Conservation (phyloP, 1,140 invertebrate species). For the Drosophila subpulchrella region DNA sequence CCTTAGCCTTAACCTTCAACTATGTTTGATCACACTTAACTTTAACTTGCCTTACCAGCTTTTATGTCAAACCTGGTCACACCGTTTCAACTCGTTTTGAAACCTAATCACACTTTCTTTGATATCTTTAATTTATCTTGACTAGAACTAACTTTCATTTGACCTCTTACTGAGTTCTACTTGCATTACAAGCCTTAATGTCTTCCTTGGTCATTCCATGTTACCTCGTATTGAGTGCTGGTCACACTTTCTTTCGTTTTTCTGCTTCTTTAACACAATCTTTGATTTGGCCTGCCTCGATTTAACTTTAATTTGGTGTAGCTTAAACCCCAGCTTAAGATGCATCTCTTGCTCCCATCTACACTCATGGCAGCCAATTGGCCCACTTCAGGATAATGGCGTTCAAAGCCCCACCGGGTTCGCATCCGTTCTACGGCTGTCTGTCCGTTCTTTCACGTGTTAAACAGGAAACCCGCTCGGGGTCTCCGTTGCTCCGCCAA, state of each 20-base stretch:
- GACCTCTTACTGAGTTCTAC: too few relatives aligned
- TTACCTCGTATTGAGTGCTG: neutral
- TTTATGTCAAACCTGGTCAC: neutral
- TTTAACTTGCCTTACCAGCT: neutral
- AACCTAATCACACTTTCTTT: too few relatives aligned
- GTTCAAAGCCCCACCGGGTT: slow-evolving; percentile 25
- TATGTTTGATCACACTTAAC: too few relatives aligned
- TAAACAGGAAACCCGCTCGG: slow-evolving; percentile 47
- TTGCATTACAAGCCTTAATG: neutral
- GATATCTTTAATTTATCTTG: too few relatives aligned
- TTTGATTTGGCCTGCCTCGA: neutral
- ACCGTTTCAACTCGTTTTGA: neutral
- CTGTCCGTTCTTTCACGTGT: slow-evolving; percentile 29
- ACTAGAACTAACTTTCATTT: too few relatives aligned
- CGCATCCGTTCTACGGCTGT: slow-evolving; percentile 13
- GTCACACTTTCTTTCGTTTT: neutral
- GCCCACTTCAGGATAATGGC: slow-evolving; percentile 40
- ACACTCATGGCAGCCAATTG: slow-evolving; percentile 28
- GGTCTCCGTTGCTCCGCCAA: slow-evolving; percentile 23
- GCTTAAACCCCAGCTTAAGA: slow-evolving; percentile 7
- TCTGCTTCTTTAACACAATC: neutral
- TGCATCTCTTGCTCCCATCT: slow-evolving; percentile 6
- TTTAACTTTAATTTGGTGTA: slow-evolving; percentile 16
- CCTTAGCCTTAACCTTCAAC: neutral
- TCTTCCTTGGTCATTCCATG: neutral